Conservation (phyloP, 2,888 invertebrate species). For the Cataglyphis altisquamis region DNA sequence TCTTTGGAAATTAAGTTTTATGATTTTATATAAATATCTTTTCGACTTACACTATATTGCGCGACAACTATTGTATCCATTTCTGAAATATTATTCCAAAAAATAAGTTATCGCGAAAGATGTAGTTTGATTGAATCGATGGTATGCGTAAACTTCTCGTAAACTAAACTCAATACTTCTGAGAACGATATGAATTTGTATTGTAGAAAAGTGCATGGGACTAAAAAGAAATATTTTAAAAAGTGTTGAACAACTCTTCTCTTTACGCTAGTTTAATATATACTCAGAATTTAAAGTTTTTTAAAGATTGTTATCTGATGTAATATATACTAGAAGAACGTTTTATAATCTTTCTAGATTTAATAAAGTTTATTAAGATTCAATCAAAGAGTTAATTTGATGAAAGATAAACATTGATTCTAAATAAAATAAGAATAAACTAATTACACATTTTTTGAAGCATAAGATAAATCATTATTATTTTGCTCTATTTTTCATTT, state of each 20-base stretch:
- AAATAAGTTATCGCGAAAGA: conserved; percentile 31
- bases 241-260: conserved; percentile 19
- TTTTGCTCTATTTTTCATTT: not conserved
- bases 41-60: not conserved
- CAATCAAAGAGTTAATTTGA: not conserved
- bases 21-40: not conserved
- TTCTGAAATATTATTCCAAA: not conserved
- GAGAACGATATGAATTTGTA: conserved; percentile 43
- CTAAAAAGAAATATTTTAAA: conserved; percentile 30
- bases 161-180: conserved; percentile 37
- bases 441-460: not conserved
- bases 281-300: conserved; percentile 1
- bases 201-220: conserved; percentile 30
- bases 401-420: not conserved
- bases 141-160: conserved; percentile 36
- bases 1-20: not conserved
- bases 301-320: not conserved
- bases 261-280: conserved; percentile 8
- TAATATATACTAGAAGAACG: not conserved
- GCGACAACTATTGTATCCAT: not conserved
- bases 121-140: conserved; percentile 34
- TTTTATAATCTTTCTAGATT: not conserved
- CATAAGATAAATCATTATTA: not conserved
- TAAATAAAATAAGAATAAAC: not conserved
- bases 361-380: not conserved